A percentile compares a stretch with the other conserved stretches of the same genome.
Evolutionary conservation across 2,888 invertebrate genomes (phyloP).

Genomic region (Agonum fuliginosum): DNA sequence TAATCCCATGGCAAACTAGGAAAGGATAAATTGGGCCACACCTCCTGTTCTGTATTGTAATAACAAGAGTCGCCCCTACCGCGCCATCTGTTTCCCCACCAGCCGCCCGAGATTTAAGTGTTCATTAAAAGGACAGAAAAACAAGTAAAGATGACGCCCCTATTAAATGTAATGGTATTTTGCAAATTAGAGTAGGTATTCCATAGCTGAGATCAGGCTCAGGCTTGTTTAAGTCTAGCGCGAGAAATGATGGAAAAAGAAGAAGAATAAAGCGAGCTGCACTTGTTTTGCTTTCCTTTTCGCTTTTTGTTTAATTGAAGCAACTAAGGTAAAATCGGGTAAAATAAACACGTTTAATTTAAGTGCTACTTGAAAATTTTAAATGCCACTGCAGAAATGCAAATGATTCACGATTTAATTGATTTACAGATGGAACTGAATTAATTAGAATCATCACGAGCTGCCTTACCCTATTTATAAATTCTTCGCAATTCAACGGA

Average conservation of each 20-base stretch:
- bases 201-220: no score
- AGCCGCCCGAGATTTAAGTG: conserved; percentile 34
- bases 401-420: conserved; percentile 37
- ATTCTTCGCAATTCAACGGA: neutral
- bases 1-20: neutral
- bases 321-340: conserved; percentile 41
- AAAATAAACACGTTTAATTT: conserved; percentile 43
- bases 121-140: conserved; percentile 49
- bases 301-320: conserved; percentile 38
- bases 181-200: conserved; percentile 47
- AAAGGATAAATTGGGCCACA: neutral
- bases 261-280: conserved; percentile 33
- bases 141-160: conserved; percentile 48
- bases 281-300: conserved; percentile 26
- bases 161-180: conserved; percentile 54
- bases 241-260: conserved; percentile 31
- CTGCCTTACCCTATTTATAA: neutral
- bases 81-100: neutral
- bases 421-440: conserved; percentile 30
- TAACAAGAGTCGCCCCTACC: neutral
- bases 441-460: conserved; percentile 32
- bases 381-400: conserved; percentile 30
- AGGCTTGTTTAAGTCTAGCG: conserved; percentile 31
- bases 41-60: neutral
- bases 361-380: conserved; percentile 15